Evolutionary conservation across 2,113 vertebrate genomes (phyloP).

Genomic region (Peromyscus polionotus): DNA sequence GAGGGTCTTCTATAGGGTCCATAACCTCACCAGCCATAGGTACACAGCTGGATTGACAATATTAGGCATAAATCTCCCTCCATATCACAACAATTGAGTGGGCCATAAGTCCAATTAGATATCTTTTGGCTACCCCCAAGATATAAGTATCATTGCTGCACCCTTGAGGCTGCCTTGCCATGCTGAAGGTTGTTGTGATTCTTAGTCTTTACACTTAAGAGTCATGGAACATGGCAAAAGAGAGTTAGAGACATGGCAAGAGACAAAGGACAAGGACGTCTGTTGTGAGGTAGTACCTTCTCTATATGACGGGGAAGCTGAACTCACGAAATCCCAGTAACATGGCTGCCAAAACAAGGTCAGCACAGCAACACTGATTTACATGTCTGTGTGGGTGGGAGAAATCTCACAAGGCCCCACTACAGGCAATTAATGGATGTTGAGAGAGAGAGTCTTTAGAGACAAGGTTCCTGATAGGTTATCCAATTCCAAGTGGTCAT

Average conservation of each 20-base stretch:
- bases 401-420: not conserved
- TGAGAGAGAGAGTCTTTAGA: not conserved
- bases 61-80: not conserved
- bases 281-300: not conserved
- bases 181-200: not conserved
- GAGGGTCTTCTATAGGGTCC: not conserved
- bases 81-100: not conserved
- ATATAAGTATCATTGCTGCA: not conserved
- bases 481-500: not conserved
- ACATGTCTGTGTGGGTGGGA: not conserved
- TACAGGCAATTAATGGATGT: not conserved
- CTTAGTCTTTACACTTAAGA: not conserved
- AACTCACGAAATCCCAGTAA: not conserved
- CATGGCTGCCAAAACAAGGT: not conserved
- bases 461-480: not conserved
- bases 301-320: too few species aligned
- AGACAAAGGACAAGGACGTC: not conserved
- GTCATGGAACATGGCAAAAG: not conserved
- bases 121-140: not conserved
- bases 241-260: not conserved
- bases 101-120: not conserved
- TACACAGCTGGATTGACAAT: not conserved
- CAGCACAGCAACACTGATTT: not conserved
- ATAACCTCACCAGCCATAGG: not conserved
- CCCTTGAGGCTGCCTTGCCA: not conserved